Evolutionary conservation across 2,113 vertebrate genomes (phyloP), one percentile per base, ranked within the genome.

Genomic region (Platanista minor): DNA sequence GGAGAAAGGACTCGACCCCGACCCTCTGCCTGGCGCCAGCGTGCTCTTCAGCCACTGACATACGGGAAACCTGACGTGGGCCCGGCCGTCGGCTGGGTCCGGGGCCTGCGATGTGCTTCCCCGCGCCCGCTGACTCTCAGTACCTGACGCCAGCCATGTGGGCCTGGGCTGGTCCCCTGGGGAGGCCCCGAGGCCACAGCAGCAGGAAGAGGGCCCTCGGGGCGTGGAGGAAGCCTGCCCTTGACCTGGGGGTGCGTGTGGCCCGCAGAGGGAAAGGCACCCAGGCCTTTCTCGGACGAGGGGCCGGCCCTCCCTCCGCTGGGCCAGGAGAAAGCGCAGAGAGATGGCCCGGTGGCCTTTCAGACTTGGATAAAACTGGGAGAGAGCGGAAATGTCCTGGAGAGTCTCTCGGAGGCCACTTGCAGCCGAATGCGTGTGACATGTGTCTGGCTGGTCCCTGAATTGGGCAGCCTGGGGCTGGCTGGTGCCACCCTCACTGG

Each of bases 301-400:
- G 15, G 61, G 61, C 27, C 1, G 11, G 27, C 61, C 61, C 61
- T 62, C 12, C 52, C 52, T 52, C 52, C 15, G 52, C 52, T 52
- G 52, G 15, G 52, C 15, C 52, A 52, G 52, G 52, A 52, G 52
- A 52, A 52, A 18, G 52, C 5, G 52, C 52, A 52, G 52, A 52
- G 49, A 52, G 52, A 52, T 17, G 52, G 52, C 9, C 61, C 39
- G 75, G 84, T 43, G 92, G 85, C 66, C 25, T 94, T 96, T 90
- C 96, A 59, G 29, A 61, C 80, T 54, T 31, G 74, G 78, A 77
- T 13, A 17, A 36, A 36, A 61, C 21, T 88, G 41, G 84, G 43
- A 31, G 59, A 17, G 46, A 54, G 33, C 12, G 9, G 95, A 72
- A 85, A 5, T 36, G 31, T 52, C 87, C 54, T 20, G 87, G 66